These are phyloP conservation scores for Syngnathus acus DNA, from an alignment of 2,797 vertebrate genomes.

Conservation along the genomic window DNA sequence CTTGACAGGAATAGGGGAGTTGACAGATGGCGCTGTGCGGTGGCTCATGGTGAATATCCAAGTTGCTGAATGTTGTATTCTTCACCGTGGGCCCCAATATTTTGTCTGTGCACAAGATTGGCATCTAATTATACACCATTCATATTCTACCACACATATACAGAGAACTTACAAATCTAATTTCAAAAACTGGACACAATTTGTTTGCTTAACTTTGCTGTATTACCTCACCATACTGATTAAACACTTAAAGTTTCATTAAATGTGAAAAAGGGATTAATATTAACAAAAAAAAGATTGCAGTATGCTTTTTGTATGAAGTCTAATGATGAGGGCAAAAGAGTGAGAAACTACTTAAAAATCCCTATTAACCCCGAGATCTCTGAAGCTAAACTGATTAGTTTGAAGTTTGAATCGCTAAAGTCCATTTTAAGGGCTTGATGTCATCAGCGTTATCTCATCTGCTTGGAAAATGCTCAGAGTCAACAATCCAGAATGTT, in stretches of 20 bases:
- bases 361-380: background rate
- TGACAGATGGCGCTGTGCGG: conserved; percentile 43
- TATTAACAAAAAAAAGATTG: background rate
- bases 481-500: background rate
- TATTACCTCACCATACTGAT: background rate
- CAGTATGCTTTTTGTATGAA: conserved; percentile 3
- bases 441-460: conserved; percentile 1
- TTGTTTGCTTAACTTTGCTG: background rate
- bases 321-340: background rate
- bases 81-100: background rate
- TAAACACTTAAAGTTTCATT: background rate
- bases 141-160: background rate
- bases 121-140: background rate
- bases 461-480: background rate
- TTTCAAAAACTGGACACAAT: background rate
- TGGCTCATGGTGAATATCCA: conserved; percentile 27
- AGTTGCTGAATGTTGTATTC: background rate
- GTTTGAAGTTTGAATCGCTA: background rate
- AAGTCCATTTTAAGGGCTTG: background rate
- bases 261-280: background rate
- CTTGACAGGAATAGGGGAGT: conserved; percentile 49
- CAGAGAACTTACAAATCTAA: background rate
- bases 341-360: background rate
- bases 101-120: background rate
- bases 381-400: conserved; percentile 7